Evolutionary conservation across 2,113 vertebrate genomes (phyloP), one percentile per base, ranked within the genome.

Genomic region (Rhipidura dahli): DNA sequence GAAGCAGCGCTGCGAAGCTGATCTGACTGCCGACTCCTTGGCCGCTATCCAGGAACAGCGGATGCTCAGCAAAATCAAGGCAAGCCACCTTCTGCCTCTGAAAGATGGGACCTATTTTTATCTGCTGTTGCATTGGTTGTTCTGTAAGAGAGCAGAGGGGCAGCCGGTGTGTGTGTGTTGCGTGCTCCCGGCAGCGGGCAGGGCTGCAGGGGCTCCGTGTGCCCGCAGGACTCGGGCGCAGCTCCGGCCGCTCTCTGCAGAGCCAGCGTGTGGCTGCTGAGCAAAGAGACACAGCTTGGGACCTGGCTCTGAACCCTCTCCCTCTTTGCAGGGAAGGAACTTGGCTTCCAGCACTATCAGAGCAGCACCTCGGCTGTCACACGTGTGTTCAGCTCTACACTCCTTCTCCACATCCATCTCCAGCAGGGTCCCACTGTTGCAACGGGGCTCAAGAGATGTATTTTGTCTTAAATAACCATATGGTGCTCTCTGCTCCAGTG

Each of bases 401-500:
- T 87, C 31, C 64, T 81, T 87, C 51, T 27, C 66, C 27, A 37
- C 51, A 75, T 81, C 47, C 45, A 51, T 73, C 92, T 86, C 56
- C 51, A 14, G 39, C 93, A 71, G 47, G 57, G 73, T 71, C 72
- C 60, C 93, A 70, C 75, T 63, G 45, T 44, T 86, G 47, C 78
- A 91, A 11, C 71, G 83, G 70, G 50, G 60, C 71, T 95, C 75
- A 2, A 5, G 72, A 90, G 90, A 63, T 81, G 27, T 59, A 40
- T 89, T 92, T 94, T 86, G 59, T 92, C 8, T 3, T 63, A 79
- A 86, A 30, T 56, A 90, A 91, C 80, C 90, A 89, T 90, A 81
- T 97, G 86, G 90, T 87, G 33, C 93, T 97, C 94, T 96, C 89
- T 97, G 98, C 97, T 97, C 83, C 92, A 96, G 83, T 95, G 94